A percentile compares a stretch with the other conserved stretches of the same genome.
These are phyloP conservation scores for Manis pentadactyla DNA, from an alignment of 2,797 vertebrate species.

Conservation along the genomic window DNA sequence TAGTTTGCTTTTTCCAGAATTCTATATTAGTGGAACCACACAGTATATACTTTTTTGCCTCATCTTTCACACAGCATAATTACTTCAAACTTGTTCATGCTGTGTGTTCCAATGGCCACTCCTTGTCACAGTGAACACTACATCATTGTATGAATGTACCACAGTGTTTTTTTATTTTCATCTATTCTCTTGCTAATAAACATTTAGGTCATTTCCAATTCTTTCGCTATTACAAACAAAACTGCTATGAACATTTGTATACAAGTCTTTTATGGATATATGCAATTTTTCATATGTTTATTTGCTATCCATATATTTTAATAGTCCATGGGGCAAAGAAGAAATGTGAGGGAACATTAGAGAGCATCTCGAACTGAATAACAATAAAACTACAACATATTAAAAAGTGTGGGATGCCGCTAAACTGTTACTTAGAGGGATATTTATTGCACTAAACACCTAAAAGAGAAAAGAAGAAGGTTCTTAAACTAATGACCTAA, in stretches of 20 bases:
- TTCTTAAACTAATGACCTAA: neutral
- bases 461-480: neutral
- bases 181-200: neutral
- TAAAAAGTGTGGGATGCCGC: neutral
- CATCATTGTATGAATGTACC: neutral
- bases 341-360: conserved; percentile 26
- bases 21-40: neutral
- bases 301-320: neutral
- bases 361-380: conserved; percentile 1
- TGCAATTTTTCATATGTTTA: neutral
- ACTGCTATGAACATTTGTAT: neutral
- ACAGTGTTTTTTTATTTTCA: neutral
- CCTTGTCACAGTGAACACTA: neutral
- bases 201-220: neutral
- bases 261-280: neutral
- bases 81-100: neutral
- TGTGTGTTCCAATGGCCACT: neutral
- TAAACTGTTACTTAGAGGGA: neutral
- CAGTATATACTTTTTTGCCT: neutral
- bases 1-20: neutral
- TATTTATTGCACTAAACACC: neutral
- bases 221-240: conserved; percentile 7
- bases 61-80: neutral
- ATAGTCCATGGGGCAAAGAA: neutral
- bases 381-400: neutral